Percentiles rank a stretch among this genome's conserved stretches.
Evolutionary conservation across 2,797 vertebrate species (phyloP).

Genomic region (Ispidina lecontei): DNA sequence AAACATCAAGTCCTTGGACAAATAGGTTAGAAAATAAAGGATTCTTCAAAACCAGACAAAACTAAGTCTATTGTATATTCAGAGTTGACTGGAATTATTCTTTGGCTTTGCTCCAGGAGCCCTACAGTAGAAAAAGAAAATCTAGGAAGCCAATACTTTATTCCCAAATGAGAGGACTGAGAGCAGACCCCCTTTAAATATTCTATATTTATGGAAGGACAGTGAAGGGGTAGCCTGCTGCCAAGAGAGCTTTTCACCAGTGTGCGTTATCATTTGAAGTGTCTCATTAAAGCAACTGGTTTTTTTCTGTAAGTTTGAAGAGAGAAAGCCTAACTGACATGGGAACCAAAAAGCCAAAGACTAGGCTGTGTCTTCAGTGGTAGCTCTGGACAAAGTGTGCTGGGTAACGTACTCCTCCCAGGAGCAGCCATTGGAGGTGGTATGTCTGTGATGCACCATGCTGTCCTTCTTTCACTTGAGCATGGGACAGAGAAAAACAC

Average conservation of each 20-base stretch:
- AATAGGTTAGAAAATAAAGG: neutral
- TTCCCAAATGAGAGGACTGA: neutral
- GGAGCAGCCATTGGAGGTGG: neutral
- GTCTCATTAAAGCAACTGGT: neutral
- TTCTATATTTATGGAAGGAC: neutral
- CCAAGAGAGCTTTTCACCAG: neutral
- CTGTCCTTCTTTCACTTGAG: neutral
- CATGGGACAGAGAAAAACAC: neutral
- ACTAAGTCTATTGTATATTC: neutral
- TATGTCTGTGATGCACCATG: accelerated
- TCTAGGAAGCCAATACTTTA: neutral
- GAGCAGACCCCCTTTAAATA: neutral
- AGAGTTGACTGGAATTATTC: neutral
- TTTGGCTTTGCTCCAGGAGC: neutral
- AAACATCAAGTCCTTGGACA: neutral
- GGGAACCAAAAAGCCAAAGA: neutral
- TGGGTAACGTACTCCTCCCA: neutral
- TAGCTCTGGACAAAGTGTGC: neutral
- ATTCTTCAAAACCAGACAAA: neutral
- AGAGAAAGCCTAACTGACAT: neutral
- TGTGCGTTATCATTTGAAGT: neutral
- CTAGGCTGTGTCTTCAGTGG: neutral
- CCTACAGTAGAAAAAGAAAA: neutral
- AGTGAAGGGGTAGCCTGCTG: neutral
- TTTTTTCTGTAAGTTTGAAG: neutral